phyloP scores from a whole-genome alignment of 2,113 vertebrate species.

The Chaetodon trifascialis region DNA sequence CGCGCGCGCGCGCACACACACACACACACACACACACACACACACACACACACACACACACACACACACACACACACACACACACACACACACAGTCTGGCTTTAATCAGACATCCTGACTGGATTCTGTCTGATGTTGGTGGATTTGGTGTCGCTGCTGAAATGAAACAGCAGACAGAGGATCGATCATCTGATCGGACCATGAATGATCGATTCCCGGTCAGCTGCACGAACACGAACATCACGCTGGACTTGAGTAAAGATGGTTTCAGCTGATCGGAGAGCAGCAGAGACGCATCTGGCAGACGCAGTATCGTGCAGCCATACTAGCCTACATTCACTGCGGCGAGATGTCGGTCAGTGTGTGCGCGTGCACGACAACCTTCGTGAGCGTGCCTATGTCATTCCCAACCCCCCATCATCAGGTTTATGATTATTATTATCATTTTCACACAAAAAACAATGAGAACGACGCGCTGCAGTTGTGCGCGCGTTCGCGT shows the following conservation, averaged over 20 bases:
- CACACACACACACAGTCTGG: background rate
- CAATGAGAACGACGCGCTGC: background rate
- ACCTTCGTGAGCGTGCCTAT: conserved; percentile 19
- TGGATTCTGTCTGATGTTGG: too few relatives aligned
- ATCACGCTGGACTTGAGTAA: too few relatives aligned
- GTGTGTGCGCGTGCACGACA: conserved; percentile 60
- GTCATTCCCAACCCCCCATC: conserved; percentile 6
- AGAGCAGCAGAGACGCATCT: conserved; percentile 47
- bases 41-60: background rate
- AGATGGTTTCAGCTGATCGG: too few relatives aligned
- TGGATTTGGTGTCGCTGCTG: too few relatives aligned
- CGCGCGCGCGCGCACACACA: too few relatives aligned
- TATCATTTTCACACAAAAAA: too few relatives aligned
- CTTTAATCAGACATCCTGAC: background rate
- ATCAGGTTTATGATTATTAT: too few relatives aligned
- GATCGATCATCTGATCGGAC: too few relatives aligned
- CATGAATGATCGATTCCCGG: too few relatives aligned
- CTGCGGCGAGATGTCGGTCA: conserved; percentile 82
- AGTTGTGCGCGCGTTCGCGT: background rate
- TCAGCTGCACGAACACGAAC: too few relatives aligned
- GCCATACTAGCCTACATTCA: conserved; percentile 71
- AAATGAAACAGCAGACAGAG: too few relatives aligned
- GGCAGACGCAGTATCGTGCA: conserved; percentile 59
- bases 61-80: background rate
- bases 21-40: conserved; percentile 13